Evolutionary conservation across 1,140 invertebrate genomes (phyloP).

Genomic region (Papilio machaon): DNA sequence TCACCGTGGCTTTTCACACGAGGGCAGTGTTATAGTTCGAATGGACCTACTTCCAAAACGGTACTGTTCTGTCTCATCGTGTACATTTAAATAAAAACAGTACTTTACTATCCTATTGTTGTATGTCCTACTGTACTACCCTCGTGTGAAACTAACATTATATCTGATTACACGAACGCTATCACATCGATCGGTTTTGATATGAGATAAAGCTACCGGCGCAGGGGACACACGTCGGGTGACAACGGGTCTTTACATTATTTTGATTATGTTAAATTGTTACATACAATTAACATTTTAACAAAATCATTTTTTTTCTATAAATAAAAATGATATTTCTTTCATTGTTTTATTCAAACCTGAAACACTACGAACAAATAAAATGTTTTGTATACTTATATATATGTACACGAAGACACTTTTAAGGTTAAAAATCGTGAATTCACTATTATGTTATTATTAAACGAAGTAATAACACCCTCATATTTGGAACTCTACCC

Average conservation of each 20-base stretch:
- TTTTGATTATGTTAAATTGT: conserved; percentile 1
- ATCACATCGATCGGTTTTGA: conserved; percentile 46
- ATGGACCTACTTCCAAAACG: too few relatives aligned
- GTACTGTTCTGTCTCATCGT: too few relatives aligned
- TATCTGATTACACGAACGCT: conserved; percentile 43
- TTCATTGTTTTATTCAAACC: conserved; percentile 21
- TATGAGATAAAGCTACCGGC: conserved; percentile 36
- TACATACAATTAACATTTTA: neutral
- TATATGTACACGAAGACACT: neutral
- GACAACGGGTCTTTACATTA: conserved; percentile 19
- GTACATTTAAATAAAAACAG: too few relatives aligned
- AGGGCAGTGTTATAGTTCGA: neutral
- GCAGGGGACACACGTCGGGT: conserved; percentile 11
- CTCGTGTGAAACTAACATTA: conserved; percentile 33
- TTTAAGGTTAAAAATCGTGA: neutral
- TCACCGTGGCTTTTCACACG: neutral
- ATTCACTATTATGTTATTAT: neutral
- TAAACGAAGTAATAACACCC: neutral
- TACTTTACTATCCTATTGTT: neutral
- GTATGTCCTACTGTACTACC: neutral
- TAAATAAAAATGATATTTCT: conserved; percentile 15
- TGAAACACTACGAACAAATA: neutral
- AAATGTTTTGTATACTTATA: neutral
- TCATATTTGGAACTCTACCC: neutral
- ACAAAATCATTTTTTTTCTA: neutral